These are phyloP conservation scores for Heterodera carotae DNA, from an alignment of 1,140 invertebrate species.

Conservation along the genomic window DNA sequence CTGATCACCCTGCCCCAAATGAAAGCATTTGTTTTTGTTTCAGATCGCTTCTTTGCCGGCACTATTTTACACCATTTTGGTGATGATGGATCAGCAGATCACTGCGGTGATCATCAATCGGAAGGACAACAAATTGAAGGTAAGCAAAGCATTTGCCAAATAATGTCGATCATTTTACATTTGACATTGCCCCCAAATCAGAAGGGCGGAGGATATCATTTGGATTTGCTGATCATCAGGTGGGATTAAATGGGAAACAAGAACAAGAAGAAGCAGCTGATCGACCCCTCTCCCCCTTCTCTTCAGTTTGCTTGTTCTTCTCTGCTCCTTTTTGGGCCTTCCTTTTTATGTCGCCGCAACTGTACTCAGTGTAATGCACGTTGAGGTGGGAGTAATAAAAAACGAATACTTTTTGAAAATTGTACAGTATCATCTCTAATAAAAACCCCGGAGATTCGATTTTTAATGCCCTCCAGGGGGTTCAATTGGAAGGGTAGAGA, in stretches of 20 bases:
- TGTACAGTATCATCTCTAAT: too few relatives aligned
- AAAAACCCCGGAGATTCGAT: too few relatives aligned
- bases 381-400: conserved; percentile 43
- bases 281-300: background rate
- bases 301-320: conserved; percentile 65
- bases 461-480: too few relatives aligned
- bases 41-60: conserved; percentile 78
- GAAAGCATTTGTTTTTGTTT: background rate
- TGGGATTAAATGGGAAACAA: background rate
- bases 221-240: conserved; percentile 66
- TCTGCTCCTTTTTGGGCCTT: conserved; percentile 67
- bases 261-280: background rate
- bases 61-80: conserved; percentile 87
- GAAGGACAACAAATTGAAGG: conserved; percentile 67
- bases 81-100: conserved; percentile 99
- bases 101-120: conserved; percentile 76
- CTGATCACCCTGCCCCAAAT: conserved; percentile 73
- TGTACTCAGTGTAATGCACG: conserved; percentile 65
- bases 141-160: conserved; percentile 16
- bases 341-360: conserved; percentile 70
- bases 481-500: conserved; percentile 49
- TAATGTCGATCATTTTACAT: conserved; percentile 13
- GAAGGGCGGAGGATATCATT: conserved; percentile 68
- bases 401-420: conserved; percentile 43
- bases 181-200: conserved; percentile 28